These are phyloP conservation scores for Drosophila mimetica DNA, from an alignment of 2,888 invertebrate genomes.

Conservation along the genomic window DNA sequence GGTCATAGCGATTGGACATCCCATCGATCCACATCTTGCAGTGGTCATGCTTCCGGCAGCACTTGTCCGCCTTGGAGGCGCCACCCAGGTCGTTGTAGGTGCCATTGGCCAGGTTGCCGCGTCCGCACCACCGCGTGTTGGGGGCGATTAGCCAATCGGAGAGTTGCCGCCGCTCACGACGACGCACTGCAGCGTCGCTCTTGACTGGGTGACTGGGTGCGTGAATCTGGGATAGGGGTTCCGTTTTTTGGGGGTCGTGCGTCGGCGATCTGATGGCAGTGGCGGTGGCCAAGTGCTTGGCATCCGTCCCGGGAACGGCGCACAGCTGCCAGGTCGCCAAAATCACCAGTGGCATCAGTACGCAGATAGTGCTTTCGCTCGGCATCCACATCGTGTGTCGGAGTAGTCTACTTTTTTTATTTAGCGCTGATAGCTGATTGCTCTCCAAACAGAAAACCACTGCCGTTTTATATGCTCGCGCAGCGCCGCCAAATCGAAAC, in stretches of 20 bases:
- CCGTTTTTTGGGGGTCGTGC: constrained; percentile 45
- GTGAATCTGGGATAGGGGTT: constrained; percentile 55
- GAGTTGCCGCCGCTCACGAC: constrained; percentile 67
- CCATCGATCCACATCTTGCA: constrained; percentile 94
- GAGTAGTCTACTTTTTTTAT: background rate
- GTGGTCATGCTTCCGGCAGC: constrained; percentile 95
- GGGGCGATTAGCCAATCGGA: constrained; percentile 91
- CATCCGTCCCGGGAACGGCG: constrained; percentile 46
- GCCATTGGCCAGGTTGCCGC: constrained; percentile 90
- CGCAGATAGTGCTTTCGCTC: constrained; percentile 5
- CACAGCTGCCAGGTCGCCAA: constrained; percentile 50
- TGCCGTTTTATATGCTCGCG: constrained; percentile 52
- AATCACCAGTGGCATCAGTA: constrained; percentile 11
- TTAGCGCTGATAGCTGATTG: constrained; percentile 34
- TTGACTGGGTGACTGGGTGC: constrained; percentile 60
- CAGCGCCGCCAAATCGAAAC: constrained; percentile 4
- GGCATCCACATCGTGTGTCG: constrained; percentile 5
- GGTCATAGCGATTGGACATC: constrained; percentile 92
- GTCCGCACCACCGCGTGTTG: constrained; percentile 97
- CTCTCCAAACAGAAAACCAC: constrained; percentile 10
- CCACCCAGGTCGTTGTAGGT: constrained; percentile 93
- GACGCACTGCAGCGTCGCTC: constrained; percentile 27
- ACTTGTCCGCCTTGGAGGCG: constrained; percentile 92
- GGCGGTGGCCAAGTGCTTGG: constrained; percentile 49
- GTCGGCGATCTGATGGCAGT: too few species aligned